A percentile compares a stretch with the other conserved stretches of the same genome.
Conservation (phyloP, 2,113 vertebrate species). For the Epinephelus lanceolatus region DNA sequence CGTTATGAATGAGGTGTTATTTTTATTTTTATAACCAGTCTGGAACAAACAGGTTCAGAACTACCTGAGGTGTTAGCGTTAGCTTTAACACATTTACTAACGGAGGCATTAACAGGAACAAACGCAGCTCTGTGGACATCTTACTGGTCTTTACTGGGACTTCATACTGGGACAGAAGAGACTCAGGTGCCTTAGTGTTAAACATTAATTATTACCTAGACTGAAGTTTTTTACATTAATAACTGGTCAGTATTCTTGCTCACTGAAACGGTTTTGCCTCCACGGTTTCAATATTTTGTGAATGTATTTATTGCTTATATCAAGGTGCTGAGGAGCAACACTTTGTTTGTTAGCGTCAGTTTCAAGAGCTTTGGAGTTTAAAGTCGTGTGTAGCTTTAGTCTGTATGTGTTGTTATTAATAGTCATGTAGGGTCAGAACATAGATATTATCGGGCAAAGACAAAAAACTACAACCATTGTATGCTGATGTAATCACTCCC, state of each 20-base stretch:
- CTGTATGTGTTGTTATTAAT: conserved; percentile 19
- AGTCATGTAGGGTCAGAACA: conserved; percentile 17
- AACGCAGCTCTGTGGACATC: conserved; percentile 12
- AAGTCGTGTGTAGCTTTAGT: conserved; percentile 25
- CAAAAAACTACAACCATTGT: conserved; percentile 36
- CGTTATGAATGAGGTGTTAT: conserved; percentile 23
- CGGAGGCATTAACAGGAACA: conserved; percentile 3
- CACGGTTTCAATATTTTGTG: conserved; percentile 21
- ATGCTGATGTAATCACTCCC: conserved; percentile 55
- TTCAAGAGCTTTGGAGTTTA: conserved; percentile 10
- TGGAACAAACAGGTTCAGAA: conserved; percentile 1
- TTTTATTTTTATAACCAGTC: conserved; percentile 6
- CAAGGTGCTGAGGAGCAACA: conserved; percentile 32
- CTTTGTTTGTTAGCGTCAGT: not conserved
- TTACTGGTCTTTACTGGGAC: not conserved
- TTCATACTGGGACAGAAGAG: not conserved
- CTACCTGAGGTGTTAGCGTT: not conserved
- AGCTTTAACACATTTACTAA: not conserved
- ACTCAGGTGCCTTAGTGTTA: not conserved
- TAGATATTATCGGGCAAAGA: not conserved
- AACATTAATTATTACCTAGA: not conserved
- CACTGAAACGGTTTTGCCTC: conserved; percentile 1
- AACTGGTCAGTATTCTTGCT: not conserved
- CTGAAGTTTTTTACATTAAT: not conserved
- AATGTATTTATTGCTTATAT: conserved; percentile 78